Base-by-base conservation (phyloP, 2,888 invertebrate genomes). In the Epistrophe eligans region DNA sequence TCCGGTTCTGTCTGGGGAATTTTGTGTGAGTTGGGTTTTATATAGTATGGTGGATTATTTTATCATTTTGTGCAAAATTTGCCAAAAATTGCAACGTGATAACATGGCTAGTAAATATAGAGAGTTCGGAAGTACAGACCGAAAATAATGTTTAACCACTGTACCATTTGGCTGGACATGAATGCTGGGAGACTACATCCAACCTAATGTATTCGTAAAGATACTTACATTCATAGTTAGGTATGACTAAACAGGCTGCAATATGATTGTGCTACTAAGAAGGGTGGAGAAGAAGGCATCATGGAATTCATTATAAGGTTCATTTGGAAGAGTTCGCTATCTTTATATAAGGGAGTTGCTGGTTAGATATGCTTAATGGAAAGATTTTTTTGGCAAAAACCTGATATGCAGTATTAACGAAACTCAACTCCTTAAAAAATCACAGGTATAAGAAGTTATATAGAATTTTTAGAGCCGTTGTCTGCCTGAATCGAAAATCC, bases 91-190 rank as follows among this genome's bases (percentile, higher is more conserved):
- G 77, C 73, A 81, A 85, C 81, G 77, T 50, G 81, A 77, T 81
- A 76, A 40, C 57, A 71, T 11, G 28, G 28, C 43, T 17, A 17
- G 19, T 7, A n/a, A 11, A 9, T 50, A 24, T 40, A 0, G n/a
- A 32, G 40, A 48, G 11, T 32, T 76, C 55, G 55, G 48, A 52
- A 24, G 45, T 38, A 77, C 35, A 77, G 82, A 70, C 62, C 40
- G 85, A 58, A 79, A 82, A 83, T 87, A 71, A 83, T 87, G 83
- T 79, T 64, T 74, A 19, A 87, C 82, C 83, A 76, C 87, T 67
- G 87, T 72, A 76, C 71, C 87, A 87, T 87, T 83, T 87, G 87
- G 87, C 66, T 72, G 79, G 79, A 87, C 87, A 87, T 76, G 82
- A 43, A 52, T 66, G 52, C 74, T 60, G 52, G 70, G 64, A 24